Evolutionary conservation across 2,888 invertebrate genomes (phyloP).

Genomic region (Autographa gamma): DNA sequence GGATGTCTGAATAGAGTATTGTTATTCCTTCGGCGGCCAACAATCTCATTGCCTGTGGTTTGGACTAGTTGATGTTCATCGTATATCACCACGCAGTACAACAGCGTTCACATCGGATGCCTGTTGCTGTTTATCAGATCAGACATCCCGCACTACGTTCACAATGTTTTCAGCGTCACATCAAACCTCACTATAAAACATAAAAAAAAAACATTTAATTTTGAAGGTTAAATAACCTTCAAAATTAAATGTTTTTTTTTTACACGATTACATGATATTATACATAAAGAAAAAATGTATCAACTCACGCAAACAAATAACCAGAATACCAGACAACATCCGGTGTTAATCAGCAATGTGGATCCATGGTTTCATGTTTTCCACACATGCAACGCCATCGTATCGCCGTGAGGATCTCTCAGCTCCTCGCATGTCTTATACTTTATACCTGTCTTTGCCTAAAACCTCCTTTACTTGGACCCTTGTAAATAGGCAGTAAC

Average conservation of each 20-base stretch:
- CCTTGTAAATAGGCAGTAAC: slow-evolving; percentile 50
- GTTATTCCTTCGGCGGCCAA: background rate
- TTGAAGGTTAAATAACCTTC: too few species aligned
- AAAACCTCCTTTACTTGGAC: slow-evolving; percentile 48
- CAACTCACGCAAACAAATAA: background rate
- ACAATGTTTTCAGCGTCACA: background rate
- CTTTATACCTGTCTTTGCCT: slow-evolving; percentile 50
- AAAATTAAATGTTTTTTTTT: too few species aligned
- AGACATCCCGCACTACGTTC: background rate
- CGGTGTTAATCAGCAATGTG: background rate
- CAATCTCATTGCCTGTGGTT: background rate
- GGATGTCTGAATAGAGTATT: background rate
- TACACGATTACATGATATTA: too few species aligned
- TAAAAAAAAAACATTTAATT: too few species aligned
- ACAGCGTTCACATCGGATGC: background rate
- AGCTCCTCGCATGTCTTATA: slow-evolving; percentile 47
- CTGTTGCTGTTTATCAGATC: background rate
- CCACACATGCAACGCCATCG: slow-evolving; percentile 34
- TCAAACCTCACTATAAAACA: background rate
- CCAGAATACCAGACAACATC: background rate
- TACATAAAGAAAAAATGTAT: too few species aligned
- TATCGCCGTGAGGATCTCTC: slow-evolving; percentile 42
- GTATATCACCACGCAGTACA: background rate
- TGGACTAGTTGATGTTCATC: background rate
- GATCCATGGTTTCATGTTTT: slow-evolving; percentile 35